These are phyloP conservation scores for Corythaixoides concolor DNA, from an alignment of 2,113 vertebrate genomes.

Conservation along the genomic window DNA sequence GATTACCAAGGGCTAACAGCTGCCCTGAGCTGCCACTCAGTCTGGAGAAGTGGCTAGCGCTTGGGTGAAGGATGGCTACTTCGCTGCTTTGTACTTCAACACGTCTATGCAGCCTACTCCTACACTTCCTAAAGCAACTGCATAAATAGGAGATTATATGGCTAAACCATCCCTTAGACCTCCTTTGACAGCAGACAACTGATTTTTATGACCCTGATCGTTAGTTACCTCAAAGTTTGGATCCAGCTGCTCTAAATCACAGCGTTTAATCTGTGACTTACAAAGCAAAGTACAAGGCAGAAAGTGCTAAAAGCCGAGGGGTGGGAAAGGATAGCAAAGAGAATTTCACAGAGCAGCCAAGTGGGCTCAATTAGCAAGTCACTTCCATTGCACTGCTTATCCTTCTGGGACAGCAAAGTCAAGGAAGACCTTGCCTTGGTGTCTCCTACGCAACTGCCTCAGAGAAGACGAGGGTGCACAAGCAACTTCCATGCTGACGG, in stretches of 20 bases:
- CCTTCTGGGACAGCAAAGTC: background rate
- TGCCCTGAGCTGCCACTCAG: too few species aligned
- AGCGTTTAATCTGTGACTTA: background rate
- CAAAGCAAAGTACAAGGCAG: background rate
- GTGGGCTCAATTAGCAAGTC: background rate
- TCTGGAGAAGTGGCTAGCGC: too few species aligned
- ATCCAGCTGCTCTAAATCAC: background rate
- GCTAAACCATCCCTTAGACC: background rate
- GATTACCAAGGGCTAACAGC: background rate
- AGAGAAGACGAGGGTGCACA: background rate
- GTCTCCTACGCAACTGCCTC: accelerated
- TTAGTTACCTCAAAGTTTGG: background rate
- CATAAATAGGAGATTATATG: background rate
- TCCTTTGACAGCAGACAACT: accelerated
- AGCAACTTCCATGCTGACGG: accelerated
- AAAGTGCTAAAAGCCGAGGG: background rate
- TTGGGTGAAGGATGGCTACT: background rate
- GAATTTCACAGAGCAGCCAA: background rate
- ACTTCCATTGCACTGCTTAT: background rate
- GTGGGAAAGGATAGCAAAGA: background rate
- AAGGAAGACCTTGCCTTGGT: background rate
- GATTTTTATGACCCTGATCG: background rate
- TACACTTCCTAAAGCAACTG: background rate
- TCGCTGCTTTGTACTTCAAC: background rate
- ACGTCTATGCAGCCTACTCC: background rate